phyloP scores from a whole-genome alignment of 2,113 vertebrate genomes.

The Bubo scandiacus region DNA sequence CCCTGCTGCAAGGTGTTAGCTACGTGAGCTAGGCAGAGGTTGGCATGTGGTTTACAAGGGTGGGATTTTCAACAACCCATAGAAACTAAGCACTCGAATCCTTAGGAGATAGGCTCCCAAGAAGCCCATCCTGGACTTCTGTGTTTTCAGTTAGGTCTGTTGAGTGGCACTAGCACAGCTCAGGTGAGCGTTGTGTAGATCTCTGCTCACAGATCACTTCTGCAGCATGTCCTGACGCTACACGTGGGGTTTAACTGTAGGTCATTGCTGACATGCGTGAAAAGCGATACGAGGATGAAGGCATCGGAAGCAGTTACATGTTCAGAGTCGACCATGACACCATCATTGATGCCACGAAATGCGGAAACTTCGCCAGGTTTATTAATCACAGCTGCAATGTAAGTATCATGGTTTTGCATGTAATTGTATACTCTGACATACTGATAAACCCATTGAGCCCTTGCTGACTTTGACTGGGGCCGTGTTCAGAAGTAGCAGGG shows the following conservation, averaged over 20 bases:
- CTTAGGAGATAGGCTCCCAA: not conserved
- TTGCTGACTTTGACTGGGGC: not conserved
- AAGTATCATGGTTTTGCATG: slow-evolving; percentile 36
- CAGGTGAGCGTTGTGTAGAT: not conserved
- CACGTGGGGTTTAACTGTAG: slow-evolving; percentile 49
- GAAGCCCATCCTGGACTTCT: not conserved
- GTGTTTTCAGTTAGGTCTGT: not conserved
- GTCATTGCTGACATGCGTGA: slow-evolving; percentile 99
- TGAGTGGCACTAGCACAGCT: not conserved
- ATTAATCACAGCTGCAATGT: slow-evolving; percentile 99
- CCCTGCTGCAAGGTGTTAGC: not conserved
- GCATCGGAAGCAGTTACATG: slow-evolving; percentile 99
- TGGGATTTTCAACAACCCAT: not conserved
- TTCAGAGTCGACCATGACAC: slow-evolving; percentile 98
- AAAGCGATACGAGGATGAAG: slow-evolving; percentile 96
- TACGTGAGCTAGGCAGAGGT: not conserved
- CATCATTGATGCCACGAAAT: slow-evolving; percentile 98
- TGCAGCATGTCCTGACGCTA: not conserved
- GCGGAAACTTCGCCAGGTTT: slow-evolving; percentile 96
- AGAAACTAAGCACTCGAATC: not conserved
- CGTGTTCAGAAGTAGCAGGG: not conserved
- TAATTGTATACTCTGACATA: fast-evolving
- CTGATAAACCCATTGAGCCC: not conserved
- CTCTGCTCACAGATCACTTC: not conserved
- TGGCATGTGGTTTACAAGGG: not conserved